These are phyloP conservation scores for Smittia sp. DNA, from an alignment of 2,888 invertebrate species.

Conservation along the genomic window DNA sequence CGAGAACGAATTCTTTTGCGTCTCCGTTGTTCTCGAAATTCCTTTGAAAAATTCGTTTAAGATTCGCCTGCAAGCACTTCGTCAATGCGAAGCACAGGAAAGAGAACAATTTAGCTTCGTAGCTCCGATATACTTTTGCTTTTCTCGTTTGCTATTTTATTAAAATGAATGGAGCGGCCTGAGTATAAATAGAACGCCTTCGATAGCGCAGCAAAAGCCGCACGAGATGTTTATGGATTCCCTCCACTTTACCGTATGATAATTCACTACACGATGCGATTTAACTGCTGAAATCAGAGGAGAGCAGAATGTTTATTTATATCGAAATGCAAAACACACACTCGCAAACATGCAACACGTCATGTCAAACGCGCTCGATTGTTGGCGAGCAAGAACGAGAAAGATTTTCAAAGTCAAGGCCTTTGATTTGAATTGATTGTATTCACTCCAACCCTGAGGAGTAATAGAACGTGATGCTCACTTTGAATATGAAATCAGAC, in stretches of 20 bases:
- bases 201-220: neutral
- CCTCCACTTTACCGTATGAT: neutral
- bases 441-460: neutral
- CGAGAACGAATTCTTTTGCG: neutral
- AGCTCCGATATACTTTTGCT: neutral
- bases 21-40: neutral
- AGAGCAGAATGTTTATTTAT: neutral
- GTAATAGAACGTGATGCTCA: neutral
- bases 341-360: neutral
- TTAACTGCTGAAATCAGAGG: neutral
- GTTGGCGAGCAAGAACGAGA: neutral
- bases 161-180: neutral
- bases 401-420: constrained; percentile 12
- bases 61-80: constrained; percentile 3
- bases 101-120: neutral
- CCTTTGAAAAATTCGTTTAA: neutral
- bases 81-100: constrained; percentile 8
- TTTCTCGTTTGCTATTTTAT: neutral
- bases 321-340: neutral
- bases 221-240: constrained; percentile 1
- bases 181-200: neutral
- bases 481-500: neutral
- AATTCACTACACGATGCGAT: neutral
- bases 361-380: neutral
- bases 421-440: neutral